These are phyloP conservation scores for Diplodus puntazzo DNA, from an alignment of 2,797 vertebrate species.

Conservation along the genomic window DNA sequence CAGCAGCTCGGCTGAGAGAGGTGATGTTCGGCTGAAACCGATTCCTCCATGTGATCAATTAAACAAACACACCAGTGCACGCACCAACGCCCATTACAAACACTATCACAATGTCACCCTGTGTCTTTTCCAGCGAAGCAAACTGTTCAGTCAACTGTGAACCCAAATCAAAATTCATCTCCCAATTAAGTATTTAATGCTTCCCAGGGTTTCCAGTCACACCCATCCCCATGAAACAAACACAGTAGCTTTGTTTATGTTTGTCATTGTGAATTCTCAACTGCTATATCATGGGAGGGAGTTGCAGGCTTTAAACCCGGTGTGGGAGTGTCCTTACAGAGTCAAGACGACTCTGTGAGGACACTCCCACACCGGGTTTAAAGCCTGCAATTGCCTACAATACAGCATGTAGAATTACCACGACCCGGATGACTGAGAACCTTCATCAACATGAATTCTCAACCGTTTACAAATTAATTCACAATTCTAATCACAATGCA, in stretches of 20 bases:
- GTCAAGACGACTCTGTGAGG: too few species aligned
- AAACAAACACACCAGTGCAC: neutral
- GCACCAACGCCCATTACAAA: neutral
- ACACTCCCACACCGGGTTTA: too few species aligned
- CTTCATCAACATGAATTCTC: neutral
- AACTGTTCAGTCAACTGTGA: slow-evolving; percentile 23
- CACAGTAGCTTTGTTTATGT: neutral
- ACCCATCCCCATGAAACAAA: neutral
- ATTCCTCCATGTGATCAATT: neutral
- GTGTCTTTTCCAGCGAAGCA: slow-evolving; percentile 23
- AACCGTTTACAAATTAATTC: too few species aligned
- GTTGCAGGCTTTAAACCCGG: too few species aligned
- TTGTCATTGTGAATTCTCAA: neutral
- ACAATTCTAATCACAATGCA: neutral
- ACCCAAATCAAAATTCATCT: slow-evolving; percentile 13
- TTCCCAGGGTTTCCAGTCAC: slow-evolving; percentile 1
- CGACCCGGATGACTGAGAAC: too few species aligned
- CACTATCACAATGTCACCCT: slow-evolving; percentile 9
- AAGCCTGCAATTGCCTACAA: too few species aligned
- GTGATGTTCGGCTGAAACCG: neutral
- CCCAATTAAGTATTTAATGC: slow-evolving; percentile 50
- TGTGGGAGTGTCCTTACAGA: too few species aligned
- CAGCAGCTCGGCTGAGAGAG: neutral
- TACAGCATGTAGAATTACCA: too few species aligned
- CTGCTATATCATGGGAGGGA: too few species aligned